Base-by-base conservation (phyloP, 2,113 vertebrate genomes). In the Anguilla rostrata region DNA sequence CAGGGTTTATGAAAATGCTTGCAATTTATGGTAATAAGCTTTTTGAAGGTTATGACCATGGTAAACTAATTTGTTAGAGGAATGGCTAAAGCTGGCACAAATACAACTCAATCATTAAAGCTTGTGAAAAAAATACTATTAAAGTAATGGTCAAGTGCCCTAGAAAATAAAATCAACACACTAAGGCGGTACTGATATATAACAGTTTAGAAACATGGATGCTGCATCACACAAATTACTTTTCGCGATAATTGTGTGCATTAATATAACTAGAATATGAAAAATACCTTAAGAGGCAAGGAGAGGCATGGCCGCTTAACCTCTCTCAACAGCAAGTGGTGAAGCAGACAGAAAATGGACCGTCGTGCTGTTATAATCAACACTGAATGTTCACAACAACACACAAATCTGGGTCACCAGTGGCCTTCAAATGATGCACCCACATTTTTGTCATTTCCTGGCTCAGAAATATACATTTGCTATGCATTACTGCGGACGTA, bases 1-100 rank as follows among this genome's bases (percentile, higher is more conserved):
- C 89, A 89, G 92, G 92, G 89, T 93, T 94, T 94, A 93, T 94
- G 94, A 95, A 95, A 95, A 93, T 92, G 90, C 90, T 88, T 92
- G 91, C 94, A 93, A 94, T 94, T 93, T 93, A 95, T 94, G 93
- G 91, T 95, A 95, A 95, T 96, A 92, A 95, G 92, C 84, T 90
- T 90, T 91, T 88, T 92, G 92, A 95, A 95, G 94, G 94, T 95
- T 95, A 94, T 94, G 93, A 94, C 93, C 92, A 95, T 86, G 78
- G 92, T 93, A 93, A 94, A 94, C 92, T 93, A 90, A 93, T 95
- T 95, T 94, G 92, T 94, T 94, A 94, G 91, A 87, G 89, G 90
- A 85, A 90, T 85, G 87, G 88, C 88, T 87, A 85, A 92, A 89
- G 91, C 90, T 86, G 53, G 85, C 85, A 60, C 14, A 22, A 87